Percentiles rank a stretch among this genome's conserved stretches.
Conservation (phyloP, 2,113 vertebrate species). For the Takifugu flavidus region DNA sequence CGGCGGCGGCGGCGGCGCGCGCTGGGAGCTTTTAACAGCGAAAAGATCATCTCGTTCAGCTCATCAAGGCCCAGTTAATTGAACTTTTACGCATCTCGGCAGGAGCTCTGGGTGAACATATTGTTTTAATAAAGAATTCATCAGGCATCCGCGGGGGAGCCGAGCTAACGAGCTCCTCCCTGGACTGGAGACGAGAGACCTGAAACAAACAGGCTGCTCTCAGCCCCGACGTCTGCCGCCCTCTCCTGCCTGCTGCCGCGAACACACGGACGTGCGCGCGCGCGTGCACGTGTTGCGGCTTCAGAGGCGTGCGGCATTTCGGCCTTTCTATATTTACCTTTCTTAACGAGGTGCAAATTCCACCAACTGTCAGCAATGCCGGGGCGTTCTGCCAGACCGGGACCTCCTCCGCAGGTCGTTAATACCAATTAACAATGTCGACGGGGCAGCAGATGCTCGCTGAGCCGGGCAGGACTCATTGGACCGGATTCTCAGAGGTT, state of each 20-base stretch:
- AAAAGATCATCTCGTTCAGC: constrained; percentile 58
- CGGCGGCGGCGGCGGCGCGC: constrained; percentile 33
- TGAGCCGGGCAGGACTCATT: background rate
- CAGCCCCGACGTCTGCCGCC: constrained; percentile 57
- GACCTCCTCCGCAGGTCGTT: background rate
- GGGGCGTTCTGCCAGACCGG: too few species aligned
- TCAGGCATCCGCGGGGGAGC: constrained; percentile 37
- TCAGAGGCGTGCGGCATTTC: background rate
- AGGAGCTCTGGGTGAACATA: constrained; percentile 37
- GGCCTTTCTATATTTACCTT: background rate
- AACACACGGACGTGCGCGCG: constrained; percentile 11
- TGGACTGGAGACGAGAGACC: constrained; percentile 43
- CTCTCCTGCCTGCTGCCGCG: constrained; percentile 52
- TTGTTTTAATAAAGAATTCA: constrained; percentile 65
- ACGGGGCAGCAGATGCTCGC: too few species aligned
- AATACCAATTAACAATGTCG: background rate
- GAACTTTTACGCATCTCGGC: constrained; percentile 51
- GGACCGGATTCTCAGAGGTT: too few species aligned
- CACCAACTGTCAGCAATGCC: background rate
- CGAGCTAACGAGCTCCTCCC: constrained; percentile 58
- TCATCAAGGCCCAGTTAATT: constrained; percentile 51
- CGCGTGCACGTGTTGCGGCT: background rate
- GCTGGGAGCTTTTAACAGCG: constrained; percentile 51
- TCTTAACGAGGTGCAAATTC: background rate
- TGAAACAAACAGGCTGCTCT: constrained; percentile 20